Evolutionary conservation across 2,888 invertebrate species (phyloP).

Genomic region (Eumerus sabulonum): DNA sequence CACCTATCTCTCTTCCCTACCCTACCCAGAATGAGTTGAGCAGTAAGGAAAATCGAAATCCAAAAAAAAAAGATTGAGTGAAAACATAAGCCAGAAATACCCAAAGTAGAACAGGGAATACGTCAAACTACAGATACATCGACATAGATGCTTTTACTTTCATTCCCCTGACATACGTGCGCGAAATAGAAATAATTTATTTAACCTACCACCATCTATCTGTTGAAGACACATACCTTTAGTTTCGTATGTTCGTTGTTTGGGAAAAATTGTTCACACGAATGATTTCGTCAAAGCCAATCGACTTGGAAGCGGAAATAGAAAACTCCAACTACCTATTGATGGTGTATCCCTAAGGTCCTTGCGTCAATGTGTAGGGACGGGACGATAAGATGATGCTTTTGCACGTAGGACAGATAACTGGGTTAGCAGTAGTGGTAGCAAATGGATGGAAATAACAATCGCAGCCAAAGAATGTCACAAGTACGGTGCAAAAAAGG

Average conservation of each 20-base stretch:
- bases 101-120: constrained; percentile 14
- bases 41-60: constrained; percentile 44
- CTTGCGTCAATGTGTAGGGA: constrained; percentile 7
- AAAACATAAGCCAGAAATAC: constrained; percentile 34
- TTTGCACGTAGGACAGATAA: constrained; percentile 23
- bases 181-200: constrained; percentile 52
- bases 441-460: background rate
- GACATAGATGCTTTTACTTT: constrained; percentile 47
- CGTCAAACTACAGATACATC: constrained; percentile 33
- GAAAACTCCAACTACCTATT: constrained; percentile 25
- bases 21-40: constrained; percentile 27
- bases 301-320: constrained; percentile 61
- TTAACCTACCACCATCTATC: constrained; percentile 45
- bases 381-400: constrained; percentile 41
- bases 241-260: constrained; percentile 49
- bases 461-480: background rate
- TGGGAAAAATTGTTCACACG: constrained; percentile 61
- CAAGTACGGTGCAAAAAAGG: background rate
- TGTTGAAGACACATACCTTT: constrained; percentile 7
- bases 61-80: constrained; percentile 53
- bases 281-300: constrained; percentile 66
- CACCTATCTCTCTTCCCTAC: background rate
- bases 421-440: constrained; percentile 30
- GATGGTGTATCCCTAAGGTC: too few species aligned
- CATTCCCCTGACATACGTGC: constrained; percentile 29